A percentile compares a stretch with the other conserved stretches of the same genome.
phyloP scores from a whole-genome alignment of 2,113 vertebrate species.

The Stegastes partitus region DNA sequence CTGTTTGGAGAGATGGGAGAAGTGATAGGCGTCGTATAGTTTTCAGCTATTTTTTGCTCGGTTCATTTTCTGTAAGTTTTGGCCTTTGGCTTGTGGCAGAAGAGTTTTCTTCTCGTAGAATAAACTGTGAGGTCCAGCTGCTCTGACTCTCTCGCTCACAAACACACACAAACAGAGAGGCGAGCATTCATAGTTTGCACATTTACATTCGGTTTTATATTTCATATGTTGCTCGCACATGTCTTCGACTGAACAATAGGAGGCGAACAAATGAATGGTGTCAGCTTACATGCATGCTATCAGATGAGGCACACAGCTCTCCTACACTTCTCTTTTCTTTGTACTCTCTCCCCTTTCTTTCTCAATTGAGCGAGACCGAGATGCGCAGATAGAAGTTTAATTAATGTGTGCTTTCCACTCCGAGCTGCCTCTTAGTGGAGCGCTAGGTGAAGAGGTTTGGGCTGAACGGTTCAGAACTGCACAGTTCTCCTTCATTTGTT shows the following conservation, averaged over 20 bases:
- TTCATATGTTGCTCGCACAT: background rate
- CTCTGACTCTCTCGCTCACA: background rate
- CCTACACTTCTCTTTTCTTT: background rate
- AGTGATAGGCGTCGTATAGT: constrained; percentile 34
- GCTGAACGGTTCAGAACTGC: constrained; percentile 50
- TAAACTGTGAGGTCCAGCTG: constrained; percentile 6
- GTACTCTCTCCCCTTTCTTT: constrained; percentile 6
- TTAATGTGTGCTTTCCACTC: constrained; percentile 65
- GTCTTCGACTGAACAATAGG: background rate
- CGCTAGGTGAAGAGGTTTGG: constrained; percentile 27
- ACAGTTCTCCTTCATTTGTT: constrained; percentile 66
- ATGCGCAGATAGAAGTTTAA: constrained; percentile 67
- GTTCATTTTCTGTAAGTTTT: constrained; percentile 4
- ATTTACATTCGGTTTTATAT: background rate
- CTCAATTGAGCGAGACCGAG: constrained; percentile 47
- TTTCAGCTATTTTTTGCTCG: constrained; percentile 29
- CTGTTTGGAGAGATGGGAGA: constrained; percentile 2
- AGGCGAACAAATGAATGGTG: background rate
- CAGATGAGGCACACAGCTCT: background rate
- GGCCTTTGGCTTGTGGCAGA: constrained; percentile 33
- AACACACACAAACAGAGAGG: background rate
- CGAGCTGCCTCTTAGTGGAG: constrained; percentile 52
- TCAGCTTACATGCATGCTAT: constrained; percentile 2
- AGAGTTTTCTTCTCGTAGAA: constrained; percentile 19
- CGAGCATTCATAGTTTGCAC: background rate